Evolutionary conservation across 2,888 invertebrate species (phyloP), one percentile per base, ranked within the genome.

Genomic region (Leucozona laternaria): DNA sequence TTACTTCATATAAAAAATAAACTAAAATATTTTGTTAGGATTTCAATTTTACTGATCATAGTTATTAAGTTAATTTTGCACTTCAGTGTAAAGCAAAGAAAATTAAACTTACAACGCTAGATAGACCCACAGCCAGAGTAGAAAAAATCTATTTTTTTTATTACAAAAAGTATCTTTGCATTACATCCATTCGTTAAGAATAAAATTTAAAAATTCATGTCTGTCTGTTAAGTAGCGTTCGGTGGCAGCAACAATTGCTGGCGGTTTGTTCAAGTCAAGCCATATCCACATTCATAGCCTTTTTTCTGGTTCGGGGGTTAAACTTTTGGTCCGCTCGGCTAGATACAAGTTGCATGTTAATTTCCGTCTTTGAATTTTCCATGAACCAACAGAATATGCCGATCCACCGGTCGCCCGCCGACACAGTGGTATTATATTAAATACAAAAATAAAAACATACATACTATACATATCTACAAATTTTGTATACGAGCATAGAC

Each of bases 301-400:
- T 72, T 58, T 50, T 53, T 50, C 15, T 15, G 28, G 77, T 81
- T 85, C 60, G 86, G 64, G 82, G 82, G 82, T 86, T 78, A 64
- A 71, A 75, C 75, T 82, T 86, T 86, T 86, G 82, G 82, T 64
- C 85, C 81, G 81, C 77, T 85, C 62, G 66, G 70, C 40, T 34
- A 28, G 72, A 73, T 81, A 81, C 85, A 86, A 86, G 85, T 81
- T 81, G 85, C 85, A 86, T 81, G 85, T 81, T 86, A 81, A 86
- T 81, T 85, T 81, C 40, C 55, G 77, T 70, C 73, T 83, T 62
- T 79, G 83, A 79, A 75, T 79, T 78, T 71, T 72, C 78, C 50
- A 78, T 82, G 45, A 77, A 48, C 81, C 17, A 43, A 60, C 45
- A 37, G 20, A 66, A 20, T n/a, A n/a, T n/a, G 22, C 20, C 58